Evolutionary conservation across 2,113 vertebrate species (phyloP).

Genomic region (Campylorhamphus procurvoides): DNA sequence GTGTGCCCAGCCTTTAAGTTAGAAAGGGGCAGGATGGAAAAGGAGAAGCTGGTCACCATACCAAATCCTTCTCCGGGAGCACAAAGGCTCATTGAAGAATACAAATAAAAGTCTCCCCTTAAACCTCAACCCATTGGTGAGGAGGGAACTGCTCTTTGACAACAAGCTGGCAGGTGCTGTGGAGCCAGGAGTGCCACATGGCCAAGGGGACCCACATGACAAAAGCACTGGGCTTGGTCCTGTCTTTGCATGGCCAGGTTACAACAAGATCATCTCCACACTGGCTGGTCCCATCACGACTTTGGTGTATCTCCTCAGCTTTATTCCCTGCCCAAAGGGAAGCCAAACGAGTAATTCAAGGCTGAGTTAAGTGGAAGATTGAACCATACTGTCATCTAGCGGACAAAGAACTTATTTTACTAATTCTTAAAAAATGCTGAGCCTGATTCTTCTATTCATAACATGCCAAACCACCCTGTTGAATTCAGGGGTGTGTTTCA

Average conservation of each 20-base stretch:
- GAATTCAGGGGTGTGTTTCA: background rate
- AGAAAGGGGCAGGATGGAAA: background rate
- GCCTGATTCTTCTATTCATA: background rate
- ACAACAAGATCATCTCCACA: background rate
- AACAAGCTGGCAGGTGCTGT: background rate
- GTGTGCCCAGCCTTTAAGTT: background rate
- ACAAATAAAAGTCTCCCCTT: background rate
- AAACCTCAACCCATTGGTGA: background rate
- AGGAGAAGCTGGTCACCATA: background rate
- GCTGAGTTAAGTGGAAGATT: background rate
- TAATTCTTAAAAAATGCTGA: background rate
- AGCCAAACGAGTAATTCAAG: background rate
- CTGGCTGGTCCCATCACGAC: rapidly evolving
- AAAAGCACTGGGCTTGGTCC: background rate
- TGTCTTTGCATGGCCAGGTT: background rate
- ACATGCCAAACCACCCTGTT: background rate
- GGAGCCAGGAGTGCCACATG: background rate
- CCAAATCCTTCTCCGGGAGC: background rate
- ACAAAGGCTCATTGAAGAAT: background rate
- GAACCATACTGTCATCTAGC: slow-evolving; percentile 53
- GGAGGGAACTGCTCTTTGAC: background rate
- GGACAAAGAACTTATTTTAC: background rate
- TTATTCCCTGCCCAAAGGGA: background rate
- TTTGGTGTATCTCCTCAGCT: background rate
- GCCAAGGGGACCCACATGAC: background rate